Evolutionary conservation across 2,797 vertebrate genomes (phyloP).

Genomic region (Paratrypauchen microcephalus): DNA sequence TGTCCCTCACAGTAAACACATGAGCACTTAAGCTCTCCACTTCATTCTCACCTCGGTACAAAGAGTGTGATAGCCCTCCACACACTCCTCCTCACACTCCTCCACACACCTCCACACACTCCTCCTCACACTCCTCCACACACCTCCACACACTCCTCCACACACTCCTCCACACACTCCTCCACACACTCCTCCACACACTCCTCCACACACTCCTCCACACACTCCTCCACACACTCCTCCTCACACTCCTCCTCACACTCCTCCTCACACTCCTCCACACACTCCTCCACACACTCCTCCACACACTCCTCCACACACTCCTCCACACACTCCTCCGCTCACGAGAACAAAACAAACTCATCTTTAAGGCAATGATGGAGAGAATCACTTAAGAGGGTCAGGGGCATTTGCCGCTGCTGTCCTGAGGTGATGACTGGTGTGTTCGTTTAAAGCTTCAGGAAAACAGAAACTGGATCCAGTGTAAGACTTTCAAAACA

Average conservation of each 20-base stretch:
- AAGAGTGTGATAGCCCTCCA: too few relatives aligned
- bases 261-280: conserved; percentile 19
- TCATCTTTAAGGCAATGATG: conserved; percentile 12
- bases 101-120: conserved; percentile 9
- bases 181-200: conserved; percentile 21
- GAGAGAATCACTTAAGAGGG: neutral
- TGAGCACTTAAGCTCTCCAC: conserved; percentile 19
- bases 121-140: conserved; percentile 23
- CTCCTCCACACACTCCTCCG: conserved; percentile 27
- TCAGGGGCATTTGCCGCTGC: conserved; percentile 33
- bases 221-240: conserved; percentile 28
- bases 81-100: conserved; percentile 28
- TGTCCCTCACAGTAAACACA: conserved; percentile 40
- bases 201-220: conserved; percentile 21
- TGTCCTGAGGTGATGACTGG: conserved; percentile 54
- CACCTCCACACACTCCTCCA: conserved; percentile 15
- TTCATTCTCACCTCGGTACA: conserved; percentile 32
- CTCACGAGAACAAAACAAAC: conserved; percentile 6
- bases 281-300: conserved; percentile 22
- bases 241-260: too few relatives aligned
- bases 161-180: conserved; percentile 22
- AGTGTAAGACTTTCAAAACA: conserved; percentile 52
- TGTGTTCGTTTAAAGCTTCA: conserved; percentile 65
- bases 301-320: conserved; percentile 25
- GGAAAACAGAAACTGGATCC: conserved; percentile 58